Evolutionary conservation across 2,113 vertebrate genomes (phyloP), one percentile per base, ranked within the genome.

Genomic region (Bubo blakistoni): DNA sequence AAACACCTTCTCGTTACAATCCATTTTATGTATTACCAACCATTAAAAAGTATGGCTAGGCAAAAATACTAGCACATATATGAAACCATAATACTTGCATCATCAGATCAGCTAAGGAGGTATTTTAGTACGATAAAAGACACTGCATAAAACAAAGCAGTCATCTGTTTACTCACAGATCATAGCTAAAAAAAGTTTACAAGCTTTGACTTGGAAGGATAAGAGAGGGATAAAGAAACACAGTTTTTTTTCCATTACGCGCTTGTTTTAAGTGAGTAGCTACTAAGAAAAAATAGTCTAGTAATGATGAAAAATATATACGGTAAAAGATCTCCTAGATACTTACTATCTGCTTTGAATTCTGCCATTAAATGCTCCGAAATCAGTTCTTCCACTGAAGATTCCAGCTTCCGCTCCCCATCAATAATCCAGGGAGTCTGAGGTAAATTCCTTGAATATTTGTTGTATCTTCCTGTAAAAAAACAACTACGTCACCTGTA

Each of bases 381-480:
- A 92, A 99, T 99, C 89, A 99, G 97, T 97, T 99, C 99, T 98
- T 99, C 99, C 94, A 99, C 99, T 6, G 99, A 99, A 52, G 99
- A 99, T 77, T 99, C 99, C 98, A 99, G 98, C 94, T 99, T 99
- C 90, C 99, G 95, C 97, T 99, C 99, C 27, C 99, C 99, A 40
- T 99, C 99, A 70, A 99, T 99, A 95, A 99, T 98, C 99, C 99
- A 99, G 57, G 99, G 99, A 22, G 99, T 99, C 97, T 99, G 99
- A 55, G 99, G 99, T 72, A 99, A 98, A 78, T 98, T 99, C 94
- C 99, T 99, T 34, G 98, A 99, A 74, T 99, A 99, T 98, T 99
- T 99, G 96, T 99, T 99, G 94, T 99, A 99, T 84, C 99, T 98
- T 59, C 99, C 99, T 99, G 95, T 32, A 83, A 94, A 95, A 95